phyloP scores from a whole-genome alignment of 2,797 vertebrate species.

The Decapterus maruadsi region DNA sequence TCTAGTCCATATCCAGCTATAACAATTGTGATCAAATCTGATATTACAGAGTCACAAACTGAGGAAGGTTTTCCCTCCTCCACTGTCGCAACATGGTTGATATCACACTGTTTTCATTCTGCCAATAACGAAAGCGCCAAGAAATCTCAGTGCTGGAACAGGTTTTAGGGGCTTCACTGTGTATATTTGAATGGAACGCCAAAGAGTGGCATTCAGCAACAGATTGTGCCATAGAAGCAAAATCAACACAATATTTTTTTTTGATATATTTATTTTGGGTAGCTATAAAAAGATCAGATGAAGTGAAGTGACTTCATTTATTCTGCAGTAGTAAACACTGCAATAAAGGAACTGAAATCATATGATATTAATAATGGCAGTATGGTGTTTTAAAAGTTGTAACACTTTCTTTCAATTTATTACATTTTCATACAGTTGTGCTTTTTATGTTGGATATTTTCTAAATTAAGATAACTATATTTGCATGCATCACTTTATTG shows the following conservation, averaged over 20 bases:
- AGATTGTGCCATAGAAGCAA: conserved; percentile 8
- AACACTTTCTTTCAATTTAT: too few relatives aligned
- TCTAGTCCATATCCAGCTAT: not conserved
- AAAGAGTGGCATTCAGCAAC: conserved; percentile 22
- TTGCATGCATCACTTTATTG: not conserved
- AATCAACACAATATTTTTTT: not conserved
- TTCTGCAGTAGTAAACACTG: not conserved
- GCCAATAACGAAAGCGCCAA: conserved; percentile 2
- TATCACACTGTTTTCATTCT: conserved; percentile 16
- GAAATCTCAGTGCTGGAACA: conserved; percentile 11
- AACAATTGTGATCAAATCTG: not conserved
- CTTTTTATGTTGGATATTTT: too few relatives aligned
- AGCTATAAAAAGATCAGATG: not conserved
- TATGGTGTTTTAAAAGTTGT: too few relatives aligned
- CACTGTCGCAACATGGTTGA: conserved; percentile 2
- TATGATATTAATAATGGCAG: too few relatives aligned
- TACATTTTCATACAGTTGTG: too few relatives aligned
- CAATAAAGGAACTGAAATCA: not conserved
- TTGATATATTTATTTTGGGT: conserved; percentile 4
- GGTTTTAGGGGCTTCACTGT: conserved; percentile 27
- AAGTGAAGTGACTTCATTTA: not conserved
- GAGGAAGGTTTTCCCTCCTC: not conserved
- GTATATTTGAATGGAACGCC: conserved; percentile 26
- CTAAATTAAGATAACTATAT: too few relatives aligned
- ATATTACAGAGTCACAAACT: conserved; percentile 15